These are phyloP conservation scores for Anableps anableps DNA, from an alignment of 2,797 vertebrate genomes.

Conservation along the genomic window DNA sequence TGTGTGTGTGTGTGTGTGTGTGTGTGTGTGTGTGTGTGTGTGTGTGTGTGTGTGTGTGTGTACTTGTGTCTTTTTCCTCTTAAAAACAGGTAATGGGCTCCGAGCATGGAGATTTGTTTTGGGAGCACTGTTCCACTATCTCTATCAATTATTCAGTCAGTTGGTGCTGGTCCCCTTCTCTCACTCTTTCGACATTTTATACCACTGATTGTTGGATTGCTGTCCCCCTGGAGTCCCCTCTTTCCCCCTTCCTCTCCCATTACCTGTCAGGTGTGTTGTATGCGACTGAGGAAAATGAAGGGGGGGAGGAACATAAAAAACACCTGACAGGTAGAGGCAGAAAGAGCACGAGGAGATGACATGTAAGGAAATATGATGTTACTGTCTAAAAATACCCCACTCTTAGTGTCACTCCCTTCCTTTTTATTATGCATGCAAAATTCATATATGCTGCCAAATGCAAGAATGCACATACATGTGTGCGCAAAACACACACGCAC, in stretches of 20 bases:
- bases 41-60: slow-evolving; percentile 34
- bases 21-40: slow-evolving; percentile 26
- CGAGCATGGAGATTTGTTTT: slow-evolving; percentile 55
- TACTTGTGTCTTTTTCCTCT: slow-evolving; percentile 35
- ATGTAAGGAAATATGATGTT: slow-evolving; percentile 52
- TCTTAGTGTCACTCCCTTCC: slow-evolving; percentile 53
- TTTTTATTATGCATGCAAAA: slow-evolving; percentile 58
- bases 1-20: slow-evolving; percentile 37
- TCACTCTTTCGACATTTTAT: slow-evolving; percentile 56
- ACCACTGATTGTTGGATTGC: slow-evolving; percentile 60
- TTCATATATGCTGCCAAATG: slow-evolving; percentile 26
- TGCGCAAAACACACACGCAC: slow-evolving; percentile 10
- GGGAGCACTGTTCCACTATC: slow-evolving; percentile 48
- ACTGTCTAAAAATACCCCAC: slow-evolving; percentile 66
- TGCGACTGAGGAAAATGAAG: slow-evolving; percentile 41
- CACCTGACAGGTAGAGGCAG: slow-evolving; percentile 41
- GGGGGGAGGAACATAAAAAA: slow-evolving; percentile 1
- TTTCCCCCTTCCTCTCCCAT: slow-evolving; percentile 7
- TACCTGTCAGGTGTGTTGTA: slow-evolving; percentile 55
- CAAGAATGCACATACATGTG: slow-evolving; percentile 7
- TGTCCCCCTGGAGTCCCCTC: slow-evolving; percentile 40
- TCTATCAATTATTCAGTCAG: slow-evolving; percentile 74
- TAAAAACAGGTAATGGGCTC: slow-evolving; percentile 65
- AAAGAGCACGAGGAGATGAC: slow-evolving; percentile 36
- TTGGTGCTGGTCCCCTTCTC: slow-evolving; percentile 42